These are phyloP conservation scores for Chitala chitala DNA, from an alignment of 2,113 vertebrate species.

Conservation along the genomic window DNA sequence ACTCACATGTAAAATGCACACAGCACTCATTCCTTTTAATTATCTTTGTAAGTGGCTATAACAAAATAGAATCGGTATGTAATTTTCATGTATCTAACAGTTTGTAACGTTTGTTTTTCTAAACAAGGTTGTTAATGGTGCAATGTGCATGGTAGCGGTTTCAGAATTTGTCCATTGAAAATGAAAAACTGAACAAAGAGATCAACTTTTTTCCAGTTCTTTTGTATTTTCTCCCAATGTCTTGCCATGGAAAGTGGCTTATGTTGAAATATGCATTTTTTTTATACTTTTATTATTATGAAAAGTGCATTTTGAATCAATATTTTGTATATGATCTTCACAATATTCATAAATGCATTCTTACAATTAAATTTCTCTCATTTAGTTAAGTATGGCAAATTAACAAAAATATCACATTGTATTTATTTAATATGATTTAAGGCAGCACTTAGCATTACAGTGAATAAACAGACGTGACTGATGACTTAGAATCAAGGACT, in stretches of 20 bases:
- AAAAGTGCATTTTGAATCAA: conserved; percentile 12
- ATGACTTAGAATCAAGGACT: not conserved
- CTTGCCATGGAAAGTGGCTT: not conserved
- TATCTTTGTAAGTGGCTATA: conserved; percentile 1
- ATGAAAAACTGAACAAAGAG: not conserved
- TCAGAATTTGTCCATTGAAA: not conserved
- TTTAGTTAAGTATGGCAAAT: not conserved
- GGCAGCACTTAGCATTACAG: not conserved
- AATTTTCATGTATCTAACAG: conserved; percentile 14
- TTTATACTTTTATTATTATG: conserved; percentile 12
- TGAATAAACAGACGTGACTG: not conserved
- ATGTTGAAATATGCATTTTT: conserved; percentile 12
- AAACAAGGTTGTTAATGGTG: not conserved
- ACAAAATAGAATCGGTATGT: not conserved
- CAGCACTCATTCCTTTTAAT: not conserved
- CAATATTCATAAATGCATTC: not conserved
- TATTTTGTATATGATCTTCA: conserved; percentile 2
- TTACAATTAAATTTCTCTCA: not conserved
- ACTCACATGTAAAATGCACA: not conserved
- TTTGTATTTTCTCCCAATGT: conserved; percentile 18
- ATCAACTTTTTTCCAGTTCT: not conserved
- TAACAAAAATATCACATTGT: not conserved
- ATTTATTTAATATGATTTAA: not conserved
- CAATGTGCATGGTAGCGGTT: not conserved
- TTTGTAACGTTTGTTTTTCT: not conserved